Evolutionary conservation across 2,888 invertebrate genomes (phyloP).

Genomic region (Thera obeliscata): DNA sequence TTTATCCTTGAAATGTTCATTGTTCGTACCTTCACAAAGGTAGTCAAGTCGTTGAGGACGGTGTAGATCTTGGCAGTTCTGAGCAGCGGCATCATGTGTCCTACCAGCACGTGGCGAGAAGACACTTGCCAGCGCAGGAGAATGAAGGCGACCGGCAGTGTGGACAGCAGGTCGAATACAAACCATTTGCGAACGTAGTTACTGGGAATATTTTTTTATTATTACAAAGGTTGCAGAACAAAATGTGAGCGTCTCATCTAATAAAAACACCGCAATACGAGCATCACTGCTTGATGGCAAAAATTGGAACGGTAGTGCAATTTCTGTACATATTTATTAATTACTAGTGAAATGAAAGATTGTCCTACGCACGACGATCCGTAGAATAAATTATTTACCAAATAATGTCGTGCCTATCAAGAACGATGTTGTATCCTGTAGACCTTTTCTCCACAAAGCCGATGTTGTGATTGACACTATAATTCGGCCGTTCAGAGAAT

Average conservation of each 20-base stretch:
- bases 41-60: slow-evolving; percentile 43
- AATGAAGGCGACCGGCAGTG: slow-evolving; percentile 51
- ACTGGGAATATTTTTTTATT: slow-evolving; percentile 38
- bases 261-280: too few relatives aligned
- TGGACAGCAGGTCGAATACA: slow-evolving; percentile 53
- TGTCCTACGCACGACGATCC: too few relatives aligned
- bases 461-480: slow-evolving; percentile 57
- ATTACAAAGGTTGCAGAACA: too few relatives aligned
- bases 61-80: slow-evolving; percentile 46
- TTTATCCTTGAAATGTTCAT: too few relatives aligned
- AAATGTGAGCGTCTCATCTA: too few relatives aligned
- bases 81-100: slow-evolving; percentile 51
- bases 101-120: slow-evolving; percentile 45
- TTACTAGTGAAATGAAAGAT: too few relatives aligned
- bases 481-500: too few relatives aligned
- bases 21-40: slow-evolving; percentile 48
- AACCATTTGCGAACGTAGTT: slow-evolving; percentile 55
- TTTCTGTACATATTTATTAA: too few relatives aligned
- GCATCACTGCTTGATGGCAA: too few relatives aligned
- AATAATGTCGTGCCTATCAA: slow-evolving; percentile 53
- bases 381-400: slow-evolving; percentile 42
- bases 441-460: slow-evolving; percentile 52
- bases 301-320: too few relatives aligned
- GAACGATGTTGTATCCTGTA: slow-evolving; percentile 44
- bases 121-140: slow-evolving; percentile 34